phyloP scores from a whole-genome alignment of 2,888 invertebrate genomes.

The Neoaliturus tenellus region DNA sequence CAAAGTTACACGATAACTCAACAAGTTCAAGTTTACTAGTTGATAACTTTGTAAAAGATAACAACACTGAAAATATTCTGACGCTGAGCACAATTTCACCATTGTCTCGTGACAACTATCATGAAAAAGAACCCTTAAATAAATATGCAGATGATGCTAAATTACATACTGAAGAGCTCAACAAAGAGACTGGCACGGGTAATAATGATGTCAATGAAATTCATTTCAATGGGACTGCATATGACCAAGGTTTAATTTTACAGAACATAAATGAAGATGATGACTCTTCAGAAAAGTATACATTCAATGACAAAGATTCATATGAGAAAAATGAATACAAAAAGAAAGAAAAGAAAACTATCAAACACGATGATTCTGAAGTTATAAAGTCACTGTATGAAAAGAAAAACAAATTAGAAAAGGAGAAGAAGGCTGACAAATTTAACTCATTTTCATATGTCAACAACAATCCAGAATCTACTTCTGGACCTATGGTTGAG shows the following conservation, averaged over 20 bases:
- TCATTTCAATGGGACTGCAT: background rate
- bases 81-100: background rate
- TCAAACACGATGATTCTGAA: conserved; percentile 59
- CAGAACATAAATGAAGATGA: conserved; percentile 45
- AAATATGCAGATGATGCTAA: background rate
- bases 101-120: background rate
- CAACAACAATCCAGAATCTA: background rate
- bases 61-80: background rate
- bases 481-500: background rate
- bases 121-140: background rate
- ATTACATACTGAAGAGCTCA: background rate
- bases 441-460: background rate
- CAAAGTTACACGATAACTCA: background rate
- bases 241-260: conserved; percentile 39
- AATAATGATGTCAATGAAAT: conserved; percentile 21
- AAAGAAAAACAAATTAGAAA: conserved; percentile 59
- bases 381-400: conserved; percentile 51
- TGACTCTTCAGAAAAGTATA: conserved; percentile 17
- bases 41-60: conserved; percentile 49
- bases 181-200: background rate
- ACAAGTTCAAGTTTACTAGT: conserved; percentile 8
- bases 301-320: conserved; percentile 41
- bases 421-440: conserved; percentile 54
- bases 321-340: conserved; percentile 56
- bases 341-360: conserved; percentile 61